Conservation (phyloP, 2,113 vertebrate genomes). For the chimpanzee (Pan troglodytes) region NHGRI_mPanTro3-v2.1_pri NC_072409.2:48054501-48055000, state of each 20-base stretch:
- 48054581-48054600: neutral
- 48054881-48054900: neutral
- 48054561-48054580: neutral
- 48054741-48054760: neutral
- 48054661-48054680: neutral
- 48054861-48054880: neutral
- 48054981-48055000: no score
- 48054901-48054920: neutral
- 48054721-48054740: neutral
- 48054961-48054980: rapidly evolving
- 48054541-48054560: neutral
- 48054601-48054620: neutral
- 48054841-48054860: neutral
- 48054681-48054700: neutral
- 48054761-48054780: neutral
- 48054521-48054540: neutral
- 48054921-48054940: neutral
- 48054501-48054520: neutral
- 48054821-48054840: neutral
- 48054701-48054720: neutral
- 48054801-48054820: neutral
- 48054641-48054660: no score
- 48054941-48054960: rapidly evolving
- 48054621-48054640: neutral
- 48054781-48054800: neutral